Percentiles rank a stretch among this genome's conserved stretches.
Evolutionary conservation across 2,888 invertebrate genomes (phyloP).

Genomic region (Frankliniella fusca): DNA sequence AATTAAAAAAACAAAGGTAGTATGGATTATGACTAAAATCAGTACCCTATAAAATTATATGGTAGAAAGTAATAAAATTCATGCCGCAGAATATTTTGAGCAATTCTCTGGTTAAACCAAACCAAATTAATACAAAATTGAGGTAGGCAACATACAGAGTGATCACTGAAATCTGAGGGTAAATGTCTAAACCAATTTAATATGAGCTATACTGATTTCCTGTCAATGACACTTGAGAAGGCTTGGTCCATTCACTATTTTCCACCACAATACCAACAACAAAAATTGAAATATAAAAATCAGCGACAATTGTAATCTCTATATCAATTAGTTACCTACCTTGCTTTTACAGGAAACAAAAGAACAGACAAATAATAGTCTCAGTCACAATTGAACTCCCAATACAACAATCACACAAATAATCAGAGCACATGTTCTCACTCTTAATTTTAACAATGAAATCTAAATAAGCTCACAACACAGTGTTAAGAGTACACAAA

Average conservation of each 20-base stretch:
- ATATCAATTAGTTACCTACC: neutral
- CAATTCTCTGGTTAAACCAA: slow-evolving; percentile 11
- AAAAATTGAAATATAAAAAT: too few species aligned
- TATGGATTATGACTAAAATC: too few species aligned
- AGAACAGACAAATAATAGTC: neutral
- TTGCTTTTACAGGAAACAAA: neutral
- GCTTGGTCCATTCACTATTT: too few species aligned
- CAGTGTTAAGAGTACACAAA: neutral
- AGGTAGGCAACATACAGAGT: neutral
- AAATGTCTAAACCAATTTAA: too few species aligned
- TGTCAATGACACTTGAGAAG: too few species aligned
- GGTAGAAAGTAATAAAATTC: neutral
- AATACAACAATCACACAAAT: slow-evolving; percentile 7
- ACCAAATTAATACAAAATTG: neutral
- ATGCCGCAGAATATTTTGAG: neutral
- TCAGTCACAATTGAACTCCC: neutral
- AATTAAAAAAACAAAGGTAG: neutral
- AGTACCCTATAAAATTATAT: neutral
- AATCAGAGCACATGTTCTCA: neutral
- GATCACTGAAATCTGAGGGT: too few species aligned
- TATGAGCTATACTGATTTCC: too few species aligned
- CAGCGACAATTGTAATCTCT: neutral
- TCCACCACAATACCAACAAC: too few species aligned
- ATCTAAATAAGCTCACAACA: slow-evolving; percentile 13
- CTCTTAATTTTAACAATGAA: neutral